Conservation (phyloP, 2,888 invertebrate species). For the Dione juno region DNA sequence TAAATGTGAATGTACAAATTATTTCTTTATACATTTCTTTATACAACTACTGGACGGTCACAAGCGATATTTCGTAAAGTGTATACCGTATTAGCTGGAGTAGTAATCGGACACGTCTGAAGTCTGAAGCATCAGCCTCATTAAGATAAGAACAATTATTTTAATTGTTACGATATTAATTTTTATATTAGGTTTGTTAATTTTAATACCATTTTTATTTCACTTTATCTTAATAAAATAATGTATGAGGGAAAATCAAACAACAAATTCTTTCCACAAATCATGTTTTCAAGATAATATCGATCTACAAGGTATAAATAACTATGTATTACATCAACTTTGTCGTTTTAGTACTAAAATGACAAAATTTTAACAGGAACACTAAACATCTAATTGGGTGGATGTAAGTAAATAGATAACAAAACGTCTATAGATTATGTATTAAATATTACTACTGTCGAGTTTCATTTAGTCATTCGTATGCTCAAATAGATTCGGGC, state of each 20-base stretch:
- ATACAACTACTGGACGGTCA: too few relatives aligned
- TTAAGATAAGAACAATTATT: too few relatives aligned
- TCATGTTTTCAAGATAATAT: constrained; percentile 42
- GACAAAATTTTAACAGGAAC: constrained; percentile 64
- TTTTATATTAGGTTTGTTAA: too few relatives aligned
- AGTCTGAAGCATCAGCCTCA: too few relatives aligned
- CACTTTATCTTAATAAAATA: background rate
- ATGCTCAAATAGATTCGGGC: constrained; percentile 74
- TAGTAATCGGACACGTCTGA: too few relatives aligned
- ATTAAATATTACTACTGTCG: constrained; percentile 20
- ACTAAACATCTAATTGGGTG: constrained; percentile 40
- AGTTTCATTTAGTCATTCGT: constrained; percentile 58
- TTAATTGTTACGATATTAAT: too few relatives aligned
- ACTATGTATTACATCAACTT: constrained; percentile 57
- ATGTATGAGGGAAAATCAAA: constrained; percentile 64
- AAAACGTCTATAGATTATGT: constrained; percentile 32
- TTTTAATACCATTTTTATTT: too few relatives aligned
- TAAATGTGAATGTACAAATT: too few relatives aligned
- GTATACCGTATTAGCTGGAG: too few relatives aligned
- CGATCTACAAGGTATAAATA: constrained; percentile 51
- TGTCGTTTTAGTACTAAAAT: constrained; percentile 74
- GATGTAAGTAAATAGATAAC: constrained; percentile 30
- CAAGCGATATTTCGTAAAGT: too few relatives aligned
- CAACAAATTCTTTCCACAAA: constrained; percentile 23
- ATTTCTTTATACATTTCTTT: too few relatives aligned